Evolutionary conservation across 2,888 invertebrate species (phyloP).

Genomic region (Agonopterix arenella): DNA sequence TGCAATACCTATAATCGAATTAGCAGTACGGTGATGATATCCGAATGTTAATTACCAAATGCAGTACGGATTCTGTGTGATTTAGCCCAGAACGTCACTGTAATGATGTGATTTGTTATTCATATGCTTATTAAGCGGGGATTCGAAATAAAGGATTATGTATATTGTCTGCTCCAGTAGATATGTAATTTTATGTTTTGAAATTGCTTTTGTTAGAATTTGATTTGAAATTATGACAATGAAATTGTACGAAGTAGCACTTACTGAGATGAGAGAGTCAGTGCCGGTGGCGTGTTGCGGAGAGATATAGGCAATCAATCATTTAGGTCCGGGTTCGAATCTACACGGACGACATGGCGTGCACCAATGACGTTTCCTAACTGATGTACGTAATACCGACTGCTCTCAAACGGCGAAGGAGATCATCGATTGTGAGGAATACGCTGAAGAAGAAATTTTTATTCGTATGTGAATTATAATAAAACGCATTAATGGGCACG

Average conservation of each 20-base stretch:
- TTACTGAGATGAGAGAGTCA: too few relatives aligned
- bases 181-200: conserved; percentile 1
- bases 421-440: too few relatives aligned
- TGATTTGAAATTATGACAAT: background rate
- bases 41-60: conserved; percentile 34
- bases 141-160: conserved; percentile 17
- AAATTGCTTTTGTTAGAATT: background rate
- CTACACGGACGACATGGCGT: too few relatives aligned
- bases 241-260: background rate
- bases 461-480: too few relatives aligned
- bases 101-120: conserved; percentile 23
- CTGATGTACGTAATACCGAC: too few relatives aligned
- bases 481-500: too few relatives aligned
- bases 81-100: conserved; percentile 16
- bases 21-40: conserved; percentile 19
- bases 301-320: too few relatives aligned
- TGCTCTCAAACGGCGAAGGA: too few relatives aligned
- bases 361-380: too few relatives aligned
- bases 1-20: conserved; percentile 3
- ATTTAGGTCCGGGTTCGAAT: too few relatives aligned
- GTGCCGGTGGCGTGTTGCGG: too few relatives aligned
- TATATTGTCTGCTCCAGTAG: conserved; percentile 2
- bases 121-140: conserved; percentile 14
- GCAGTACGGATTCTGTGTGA: conserved; percentile 20
- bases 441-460: too few relatives aligned